Evolutionary conservation across 2,888 invertebrate genomes (phyloP), one percentile per base, ranked within the genome.

Genomic region (Cheilosia vulpina): DNA sequence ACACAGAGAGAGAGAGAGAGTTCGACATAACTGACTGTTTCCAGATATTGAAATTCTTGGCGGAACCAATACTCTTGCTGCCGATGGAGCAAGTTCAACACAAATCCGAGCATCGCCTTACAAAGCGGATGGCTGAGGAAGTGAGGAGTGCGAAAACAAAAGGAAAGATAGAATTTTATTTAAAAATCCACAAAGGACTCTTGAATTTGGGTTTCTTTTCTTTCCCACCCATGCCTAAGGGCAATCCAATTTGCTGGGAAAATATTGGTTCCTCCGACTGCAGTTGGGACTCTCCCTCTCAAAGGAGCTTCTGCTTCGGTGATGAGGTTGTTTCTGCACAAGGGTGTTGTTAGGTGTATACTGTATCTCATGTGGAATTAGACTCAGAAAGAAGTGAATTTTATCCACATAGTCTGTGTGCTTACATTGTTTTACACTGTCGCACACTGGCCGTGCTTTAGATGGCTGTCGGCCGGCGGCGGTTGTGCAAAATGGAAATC

Each of bases 321-420:
- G 60, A 66, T 73, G 73, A 41, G 38, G 47, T 47, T 80, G 73
- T 66, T 58, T 65, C 31, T 55, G 13, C 21, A 57, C 52, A 71
- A 13, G 52, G 58, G 45, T 82, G 27, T 58, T 62, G 45, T 65
- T 27, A 21, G 21, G n/a, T 15, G 53, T 38, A 13, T 38, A 38
- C 13, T 13, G 38, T 66, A 43, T 65, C 65, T 65, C 43, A 41
- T 5, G n/a, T 66, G 27, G n/a, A 53, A 45, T n/a, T 38, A 17
- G 31, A 60, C 27, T 15, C 27, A 31, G 19, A 63, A 69, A 43
- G 60, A 31, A 47, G 9, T 62, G 52, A 63, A 63, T 58, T 63
- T 63, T 31, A 21, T 58, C 34, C 41, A 27, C 38, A 2, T 38
- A 43, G 38, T 31, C 5, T 15, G 4, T 55, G 41, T 50, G 63